Base-by-base conservation (phyloP, 2,797 vertebrate species). In the Otolemur crassicaudatus region DNA sequence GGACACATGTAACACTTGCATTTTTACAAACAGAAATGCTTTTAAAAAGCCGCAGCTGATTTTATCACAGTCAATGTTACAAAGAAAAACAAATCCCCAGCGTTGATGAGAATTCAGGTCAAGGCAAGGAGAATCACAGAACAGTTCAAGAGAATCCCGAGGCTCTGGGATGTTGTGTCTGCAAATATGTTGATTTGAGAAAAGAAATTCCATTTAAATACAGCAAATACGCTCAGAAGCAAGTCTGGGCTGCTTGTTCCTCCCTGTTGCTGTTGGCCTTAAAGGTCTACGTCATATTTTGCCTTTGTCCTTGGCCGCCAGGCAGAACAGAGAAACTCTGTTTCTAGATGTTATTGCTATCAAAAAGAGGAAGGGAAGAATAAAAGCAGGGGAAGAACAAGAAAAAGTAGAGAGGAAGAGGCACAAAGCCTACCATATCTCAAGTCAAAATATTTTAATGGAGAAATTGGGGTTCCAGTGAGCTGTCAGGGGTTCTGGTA, bases 261-360 rank as follows among this genome's bases (percentile, higher is more conserved):
- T 90, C 97, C 97, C 96, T 56, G 94, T 94, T 97, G 95, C 89
- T 97, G 77, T 98, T 94, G 87, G 67, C 25, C 65, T 81, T 97
- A 91, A 96, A 96, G 93, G 95, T 97, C 95, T 97, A n/a, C 96
- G 93, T 97, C 96, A 94, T 94, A 96, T 98, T 98, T 98, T 98
- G 87, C 94, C 65, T 98, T 96, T 77, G 87, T 96, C 96, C 97
- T 97, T 97, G 95, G 82, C 86, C 94, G 12, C 90, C 76, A 94
- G 96, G 83, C 91, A 86, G 95, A 97, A 95, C 3, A 76, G 96
- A 86, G 69, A 95, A 97, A 17, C 60, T 60, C 43, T 96, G 90
- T 97, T 97, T 97, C 86, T 4, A 76, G 72, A 85, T 97, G 95
- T 96, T 84, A 91, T 93, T 61, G 0, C 75, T 94, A 37, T 93